phyloP scores from a whole-genome alignment of 2,888 invertebrate species.

The Drosophila phalerata region DNA sequence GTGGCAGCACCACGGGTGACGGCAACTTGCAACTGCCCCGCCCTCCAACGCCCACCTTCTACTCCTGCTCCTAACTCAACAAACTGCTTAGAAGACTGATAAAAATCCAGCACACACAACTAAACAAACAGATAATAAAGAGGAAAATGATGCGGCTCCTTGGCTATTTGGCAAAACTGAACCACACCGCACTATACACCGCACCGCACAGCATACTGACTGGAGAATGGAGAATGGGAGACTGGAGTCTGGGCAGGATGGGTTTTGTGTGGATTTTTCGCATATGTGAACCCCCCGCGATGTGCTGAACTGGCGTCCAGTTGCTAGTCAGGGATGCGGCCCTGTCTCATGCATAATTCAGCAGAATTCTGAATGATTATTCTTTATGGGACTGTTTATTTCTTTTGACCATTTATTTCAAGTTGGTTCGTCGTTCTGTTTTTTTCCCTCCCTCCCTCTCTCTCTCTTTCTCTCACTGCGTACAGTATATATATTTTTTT shows the following conservation, averaged over 20 bases:
- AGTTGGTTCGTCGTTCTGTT: slow-evolving; percentile 67
- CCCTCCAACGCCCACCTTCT: not conserved
- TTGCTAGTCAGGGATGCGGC: slow-evolving; percentile 40
- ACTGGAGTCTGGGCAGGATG: not conserved
- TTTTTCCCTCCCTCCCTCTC: slow-evolving; percentile 11
- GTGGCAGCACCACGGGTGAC: slow-evolving; percentile 60
- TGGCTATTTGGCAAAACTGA: slow-evolving; percentile 18
- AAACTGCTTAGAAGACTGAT: slow-evolving; percentile 77
- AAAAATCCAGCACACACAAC: slow-evolving; percentile 77
- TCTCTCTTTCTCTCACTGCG: slow-evolving; percentile 1
- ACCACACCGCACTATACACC: not conserved
- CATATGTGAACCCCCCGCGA: slow-evolving; percentile 72
- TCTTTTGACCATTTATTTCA: slow-evolving; percentile 85
- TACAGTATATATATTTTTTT: slow-evolving; percentile 29
- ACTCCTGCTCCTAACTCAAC: slow-evolving; percentile 32
- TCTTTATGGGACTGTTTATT: slow-evolving; percentile 86
- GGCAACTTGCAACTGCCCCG: slow-evolving; percentile 29
- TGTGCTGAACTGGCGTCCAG: slow-evolving; percentile 61
- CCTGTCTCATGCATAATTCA: slow-evolving; percentile 85
- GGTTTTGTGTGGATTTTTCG: slow-evolving; percentile 58
- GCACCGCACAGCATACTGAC: not conserved
- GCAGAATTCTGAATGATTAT: slow-evolving; percentile 86
- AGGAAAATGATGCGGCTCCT: slow-evolving; percentile 73
- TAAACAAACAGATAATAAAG: slow-evolving; percentile 81
- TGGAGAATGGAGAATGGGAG: not conserved